Base-by-base conservation (phyloP, 1,140 invertebrate genomes). In the Tribolium madens region DNA sequence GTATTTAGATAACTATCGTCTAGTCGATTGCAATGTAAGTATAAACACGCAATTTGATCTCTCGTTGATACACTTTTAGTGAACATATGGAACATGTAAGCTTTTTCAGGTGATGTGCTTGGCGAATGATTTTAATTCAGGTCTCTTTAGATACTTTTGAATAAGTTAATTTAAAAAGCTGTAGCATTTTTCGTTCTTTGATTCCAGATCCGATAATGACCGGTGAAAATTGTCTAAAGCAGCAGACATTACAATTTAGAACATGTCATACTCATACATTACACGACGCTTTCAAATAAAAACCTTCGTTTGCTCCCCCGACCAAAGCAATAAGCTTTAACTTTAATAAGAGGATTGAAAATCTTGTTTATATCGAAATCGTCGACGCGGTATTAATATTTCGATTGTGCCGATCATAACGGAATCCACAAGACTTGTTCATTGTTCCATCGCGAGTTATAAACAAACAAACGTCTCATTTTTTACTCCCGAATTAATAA, bases 401-500 rank as follows among this genome's bases (percentile, higher is more conserved):
- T 64, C 57, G 57, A 33, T 64, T 18, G 7, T 13, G 7, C n/a
- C 57, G 57, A 36, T 64, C 57, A 18, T 64, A 12, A 21, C 57
- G 57, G 57, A 64, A 18, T 64, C 57, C 57, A n/a, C n/a, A 13
- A 71, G 46, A 3, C 64, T 46, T 15, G 36, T n/a, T 15, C 18
- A 64, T 64, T 47, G 68, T 71, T 47, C 47, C 21, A 3, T 68
- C 60, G 17, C 64, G 36, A 69, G 64, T 31, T 36, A 57, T 57
- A 46, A 50, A 33, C 75, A 79, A 79, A 79, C 78, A 79, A 31
- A 14, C 52, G 69, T 71, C 60, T 36, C 9, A 18, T 70, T 75
- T 76, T 79, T 79, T 76, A 76, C 46, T 5, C 6, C 21, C 70
- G 70, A 79, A 79, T 52, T 79, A 79, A 79, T 79, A 79, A 79